These are phyloP conservation scores for Cassiopea xamachana DNA, from an alignment of 30 jellyfish, hydroid and myxozoan species.

Conservation along the genomic window DNA sequence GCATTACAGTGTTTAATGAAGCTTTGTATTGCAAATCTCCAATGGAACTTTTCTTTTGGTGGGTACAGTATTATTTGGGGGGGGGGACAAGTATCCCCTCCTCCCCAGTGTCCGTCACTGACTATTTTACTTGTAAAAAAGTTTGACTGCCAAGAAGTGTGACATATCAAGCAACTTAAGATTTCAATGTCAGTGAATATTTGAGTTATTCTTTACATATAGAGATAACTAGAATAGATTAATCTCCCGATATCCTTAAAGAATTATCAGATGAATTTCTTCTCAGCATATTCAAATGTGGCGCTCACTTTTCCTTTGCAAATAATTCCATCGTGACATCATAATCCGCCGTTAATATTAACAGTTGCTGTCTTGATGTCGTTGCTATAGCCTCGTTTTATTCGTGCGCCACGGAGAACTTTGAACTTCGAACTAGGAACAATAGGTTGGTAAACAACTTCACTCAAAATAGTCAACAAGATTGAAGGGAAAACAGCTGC, in stretches of 20 bases:
- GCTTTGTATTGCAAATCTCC: too few species aligned
- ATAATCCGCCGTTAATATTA: neutral
- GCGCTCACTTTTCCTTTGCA: neutral
- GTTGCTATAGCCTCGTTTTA: neutral
- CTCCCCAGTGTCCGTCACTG: too few species aligned
- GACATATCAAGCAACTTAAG: too few species aligned
- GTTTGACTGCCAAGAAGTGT: too few species aligned
- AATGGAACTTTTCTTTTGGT: too few species aligned
- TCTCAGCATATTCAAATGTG: neutral
- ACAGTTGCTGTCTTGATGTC: neutral
- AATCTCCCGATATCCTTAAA: neutral
- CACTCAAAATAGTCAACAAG: neutral
- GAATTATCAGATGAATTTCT: neutral
- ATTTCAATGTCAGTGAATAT: too few species aligned
- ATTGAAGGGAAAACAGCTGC: neutral
- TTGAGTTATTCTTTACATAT: neutral
- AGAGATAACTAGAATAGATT: neutral
- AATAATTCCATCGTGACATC: neutral
- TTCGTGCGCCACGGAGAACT: neutral
- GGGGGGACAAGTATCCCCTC: too few species aligned
- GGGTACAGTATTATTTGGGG: too few species aligned
- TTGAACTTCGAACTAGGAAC: neutral
- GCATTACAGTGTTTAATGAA: too few species aligned
- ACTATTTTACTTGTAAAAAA: too few species aligned
- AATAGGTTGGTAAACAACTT: neutral